A percentile compares a stretch with the other conserved stretches of the same genome.
Evolutionary conservation across 2,888 invertebrate species (phyloP).

Genomic region (Dendrolimus pini): DNA sequence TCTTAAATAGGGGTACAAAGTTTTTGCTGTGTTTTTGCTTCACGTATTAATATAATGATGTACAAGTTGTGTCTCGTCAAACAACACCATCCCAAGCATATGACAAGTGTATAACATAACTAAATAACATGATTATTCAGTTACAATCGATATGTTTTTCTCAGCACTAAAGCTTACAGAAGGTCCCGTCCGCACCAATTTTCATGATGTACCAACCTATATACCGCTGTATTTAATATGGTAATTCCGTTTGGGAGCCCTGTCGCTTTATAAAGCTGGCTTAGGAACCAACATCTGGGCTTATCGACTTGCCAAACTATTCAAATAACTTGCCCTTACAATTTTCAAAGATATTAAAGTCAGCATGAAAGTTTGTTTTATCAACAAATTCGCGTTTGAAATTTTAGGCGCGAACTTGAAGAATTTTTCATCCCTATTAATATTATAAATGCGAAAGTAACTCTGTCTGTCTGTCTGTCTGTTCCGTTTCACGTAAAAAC

Average conservation of each 20-base stretch:
- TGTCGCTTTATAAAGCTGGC: not conserved
- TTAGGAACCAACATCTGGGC: not conserved
- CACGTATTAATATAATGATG: too few relatives aligned
- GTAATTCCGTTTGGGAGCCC: slow-evolving; percentile 1
- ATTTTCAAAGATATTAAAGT: not conserved
- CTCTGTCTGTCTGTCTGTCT: too few relatives aligned
- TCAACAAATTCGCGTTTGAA: not conserved
- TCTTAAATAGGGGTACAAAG: too few relatives aligned
- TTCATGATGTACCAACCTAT: slow-evolving; percentile 1
- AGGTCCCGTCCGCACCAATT: slow-evolving; percentile 2
- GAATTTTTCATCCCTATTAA: not conserved
- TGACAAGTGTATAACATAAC: too few relatives aligned
- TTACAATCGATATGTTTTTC: not conserved
- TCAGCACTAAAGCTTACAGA: not conserved
- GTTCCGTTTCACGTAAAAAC: too few relatives aligned
- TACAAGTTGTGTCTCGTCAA: too few relatives aligned
- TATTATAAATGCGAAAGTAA: too few relatives aligned
- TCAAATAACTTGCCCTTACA: not conserved
- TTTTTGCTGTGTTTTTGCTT: too few relatives aligned
- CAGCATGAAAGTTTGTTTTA: not conserved
- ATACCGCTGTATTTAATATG: slow-evolving; percentile 1
- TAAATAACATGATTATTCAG: too few relatives aligned
- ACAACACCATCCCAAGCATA: too few relatives aligned
- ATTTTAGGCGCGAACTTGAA: not conserved
- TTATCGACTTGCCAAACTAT: not conserved